phyloP scores from a whole-genome alignment of 2,797 vertebrate genomes.

The Eulemur mongoz region DNA sequence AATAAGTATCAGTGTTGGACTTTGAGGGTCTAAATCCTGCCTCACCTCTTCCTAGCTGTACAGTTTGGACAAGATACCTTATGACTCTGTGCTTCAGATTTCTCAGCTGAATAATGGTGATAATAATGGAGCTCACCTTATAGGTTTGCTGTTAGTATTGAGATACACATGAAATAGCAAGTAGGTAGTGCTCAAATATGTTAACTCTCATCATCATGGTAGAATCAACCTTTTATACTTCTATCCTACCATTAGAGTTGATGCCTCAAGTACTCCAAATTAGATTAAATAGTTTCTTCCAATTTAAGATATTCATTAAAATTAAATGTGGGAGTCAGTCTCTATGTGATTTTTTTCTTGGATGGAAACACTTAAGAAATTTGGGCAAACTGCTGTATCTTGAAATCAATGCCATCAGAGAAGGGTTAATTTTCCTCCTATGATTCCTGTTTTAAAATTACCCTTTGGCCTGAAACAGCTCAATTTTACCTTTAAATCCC shows the following conservation, averaged over 20 bases:
- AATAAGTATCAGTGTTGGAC: background rate
- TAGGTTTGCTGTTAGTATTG: background rate
- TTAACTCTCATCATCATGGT: conserved; percentile 29
- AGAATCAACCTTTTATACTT: conserved; percentile 43
- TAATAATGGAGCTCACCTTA: background rate
- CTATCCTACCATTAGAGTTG: conserved; percentile 30
- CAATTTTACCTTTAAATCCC: conserved; percentile 38
- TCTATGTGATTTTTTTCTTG: conserved; percentile 48
- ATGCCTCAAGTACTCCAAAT: conserved; percentile 55
- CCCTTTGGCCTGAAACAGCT: conserved; percentile 47
- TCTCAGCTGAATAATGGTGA: background rate
- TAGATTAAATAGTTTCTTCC: conserved; percentile 67
- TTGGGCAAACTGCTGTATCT: conserved; percentile 8
- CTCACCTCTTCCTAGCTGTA: background rate
- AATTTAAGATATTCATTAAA: conserved; percentile 72
- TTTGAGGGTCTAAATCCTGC: background rate
- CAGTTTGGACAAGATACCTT: background rate
- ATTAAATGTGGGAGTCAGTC: conserved; percentile 62
- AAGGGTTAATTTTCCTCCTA: conserved; percentile 34
- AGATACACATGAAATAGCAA: background rate
- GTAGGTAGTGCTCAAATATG: background rate
- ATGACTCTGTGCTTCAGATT: background rate
- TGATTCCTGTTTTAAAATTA: conserved; percentile 61
- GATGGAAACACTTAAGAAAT: conserved; percentile 58
- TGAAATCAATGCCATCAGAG: conserved; percentile 53